Evolutionary conservation across 2,888 invertebrate genomes (phyloP).

Genomic region (Hartigia nigra): DNA sequence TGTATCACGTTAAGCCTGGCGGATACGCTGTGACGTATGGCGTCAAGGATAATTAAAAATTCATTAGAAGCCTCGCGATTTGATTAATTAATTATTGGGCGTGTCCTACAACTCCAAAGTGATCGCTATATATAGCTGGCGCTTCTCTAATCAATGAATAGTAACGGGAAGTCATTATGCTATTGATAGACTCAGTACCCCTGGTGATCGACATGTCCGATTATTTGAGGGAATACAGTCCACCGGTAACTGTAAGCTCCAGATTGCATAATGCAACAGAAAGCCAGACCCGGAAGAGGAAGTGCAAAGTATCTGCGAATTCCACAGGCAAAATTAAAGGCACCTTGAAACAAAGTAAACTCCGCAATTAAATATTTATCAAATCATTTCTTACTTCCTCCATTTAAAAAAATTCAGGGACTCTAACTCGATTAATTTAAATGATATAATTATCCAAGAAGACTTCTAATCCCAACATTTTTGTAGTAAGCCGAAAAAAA

Average conservation of each 20-base stretch:
- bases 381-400: not conserved
- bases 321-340: not conserved
- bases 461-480: not conserved
- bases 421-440: not conserved
- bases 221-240: not conserved
- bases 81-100: constrained; percentile 1
- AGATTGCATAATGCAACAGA: not conserved
- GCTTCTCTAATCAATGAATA: constrained; percentile 21
- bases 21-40: not conserved
- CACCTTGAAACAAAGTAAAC: not conserved
- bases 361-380: not conserved
- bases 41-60: constrained; percentile 4
- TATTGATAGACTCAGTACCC: constrained; percentile 6
- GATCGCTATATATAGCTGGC: constrained; percentile 14
- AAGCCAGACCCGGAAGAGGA: not conserved
- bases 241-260: not conserved
- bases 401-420: too few species aligned
- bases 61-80: not conserved
- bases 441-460: not conserved
- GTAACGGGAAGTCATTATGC: constrained; percentile 28
- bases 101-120: not conserved
- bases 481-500: not conserved
- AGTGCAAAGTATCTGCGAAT: not conserved
- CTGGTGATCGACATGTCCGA: constrained; percentile 1
- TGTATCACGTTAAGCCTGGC: not conserved